Evolutionary conservation across 2,797 vertebrate species (phyloP), one percentile per base, ranked within the genome.

Genomic region (Galagoides demidoff): DNA sequence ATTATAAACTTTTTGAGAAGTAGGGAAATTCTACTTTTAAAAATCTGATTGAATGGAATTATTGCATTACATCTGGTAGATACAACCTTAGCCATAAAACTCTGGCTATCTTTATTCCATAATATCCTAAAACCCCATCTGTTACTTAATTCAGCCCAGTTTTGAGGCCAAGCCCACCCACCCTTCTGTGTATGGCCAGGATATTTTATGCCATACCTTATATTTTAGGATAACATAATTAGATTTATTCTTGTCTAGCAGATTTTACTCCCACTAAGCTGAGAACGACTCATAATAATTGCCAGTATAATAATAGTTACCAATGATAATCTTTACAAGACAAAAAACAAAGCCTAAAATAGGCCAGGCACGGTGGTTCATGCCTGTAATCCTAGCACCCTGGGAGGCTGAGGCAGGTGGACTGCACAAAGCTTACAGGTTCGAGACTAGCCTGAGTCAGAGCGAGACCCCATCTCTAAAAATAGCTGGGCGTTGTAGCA

Each of bases 211-310:
- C 76, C 49, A 37, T 86, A 66, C 92, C 22, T 86, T 92, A 77
- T 87, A 76, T 91, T 91, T 91, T 85, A 92, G 66, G 29, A 71
- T 83, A 49, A 81, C 37, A 93, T 49, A 91, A 93, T 91, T 91
- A 93, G 25, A 95, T 63, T 94, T 39, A 81, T 88, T 95, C 66
- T 74, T 85, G 90, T 93, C 90, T 93, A 85, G 76, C 88, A 94
- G 95, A 91, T 71, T 94, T 93, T 86, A 89, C 43, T 89, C 57
- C 79, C 57, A 73, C 78, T 34, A 74, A 87, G 39, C 70, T 93
- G 64, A 64, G 57, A 91, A 95, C 68, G 89, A 20, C n/a, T 89
- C 61, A 91, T 90, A 94, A 95, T 94, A 92, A 94, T 91, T 89
- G 68, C 31, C 39, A 82, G 59, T 49, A 88, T 89, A 63, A 89